Evolutionary conservation across 2,113 vertebrate genomes (phyloP).

Genomic region (Laticauda laticaudata): DNA sequence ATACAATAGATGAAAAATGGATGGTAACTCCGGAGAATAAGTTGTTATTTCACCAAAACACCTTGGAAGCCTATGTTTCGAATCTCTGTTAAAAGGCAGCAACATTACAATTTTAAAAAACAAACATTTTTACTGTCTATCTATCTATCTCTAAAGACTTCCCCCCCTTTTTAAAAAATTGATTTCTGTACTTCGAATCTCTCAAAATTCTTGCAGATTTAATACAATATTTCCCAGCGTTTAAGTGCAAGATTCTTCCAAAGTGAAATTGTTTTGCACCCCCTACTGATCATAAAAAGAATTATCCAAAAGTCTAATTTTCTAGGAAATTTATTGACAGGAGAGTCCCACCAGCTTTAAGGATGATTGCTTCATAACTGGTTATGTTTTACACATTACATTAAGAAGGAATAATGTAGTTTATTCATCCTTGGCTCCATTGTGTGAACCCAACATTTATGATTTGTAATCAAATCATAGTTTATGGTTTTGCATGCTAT

Average conservation of each 20-base stretch:
- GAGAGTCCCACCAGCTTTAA: neutral
- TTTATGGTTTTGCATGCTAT: neutral
- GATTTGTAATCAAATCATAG: neutral
- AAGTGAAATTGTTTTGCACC: neutral
- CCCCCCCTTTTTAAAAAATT: neutral
- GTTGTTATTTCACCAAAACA: neutral
- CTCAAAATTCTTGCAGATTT: neutral
- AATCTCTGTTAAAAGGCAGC: neutral
- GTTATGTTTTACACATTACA: neutral
- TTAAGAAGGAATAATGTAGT: neutral
- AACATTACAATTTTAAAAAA: neutral
- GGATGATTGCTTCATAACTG: neutral
- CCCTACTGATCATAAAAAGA: constrained; percentile 33
- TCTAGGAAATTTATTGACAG: neutral
- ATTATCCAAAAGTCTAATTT: accelerated
- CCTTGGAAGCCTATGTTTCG: neutral
- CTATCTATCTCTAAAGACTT: neutral
- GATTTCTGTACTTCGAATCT: neutral
- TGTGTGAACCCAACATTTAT: neutral
- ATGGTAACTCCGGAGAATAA: neutral
- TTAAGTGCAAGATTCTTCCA: neutral
- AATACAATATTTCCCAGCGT: neutral
- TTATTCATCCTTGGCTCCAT: neutral
- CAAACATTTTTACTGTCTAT: neutral
- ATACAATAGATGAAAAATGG: neutral